Percentiles rank a stretch among this genome's conserved stretches.
Evolutionary conservation across 2,113 vertebrate species (phyloP).

Genomic region (Eulacestoma nigropectus): DNA sequence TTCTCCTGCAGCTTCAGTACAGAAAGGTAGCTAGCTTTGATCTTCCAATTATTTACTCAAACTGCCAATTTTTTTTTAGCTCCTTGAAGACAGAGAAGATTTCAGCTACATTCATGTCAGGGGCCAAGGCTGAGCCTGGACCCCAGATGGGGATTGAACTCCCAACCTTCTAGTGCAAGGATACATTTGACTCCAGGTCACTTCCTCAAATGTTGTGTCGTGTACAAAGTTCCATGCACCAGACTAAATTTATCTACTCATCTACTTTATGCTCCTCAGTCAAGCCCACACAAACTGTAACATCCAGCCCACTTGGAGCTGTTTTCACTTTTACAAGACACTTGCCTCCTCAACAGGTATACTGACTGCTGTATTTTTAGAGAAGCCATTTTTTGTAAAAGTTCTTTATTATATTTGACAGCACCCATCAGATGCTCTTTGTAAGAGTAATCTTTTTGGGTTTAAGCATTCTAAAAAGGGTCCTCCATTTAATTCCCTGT

Average conservation of each 20-base stretch:
- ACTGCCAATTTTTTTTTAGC: neutral
- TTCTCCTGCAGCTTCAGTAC: neutral
- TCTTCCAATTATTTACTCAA: slow-evolving; percentile 29
- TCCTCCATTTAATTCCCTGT: neutral
- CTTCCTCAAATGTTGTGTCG: neutral
- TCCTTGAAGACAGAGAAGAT: neutral
- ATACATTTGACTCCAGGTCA: neutral
- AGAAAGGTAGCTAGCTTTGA: slow-evolving; percentile 28
- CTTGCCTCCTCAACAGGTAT: neutral
- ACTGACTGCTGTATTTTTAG: neutral
- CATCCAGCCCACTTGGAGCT: neutral
- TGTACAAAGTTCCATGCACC: neutral
- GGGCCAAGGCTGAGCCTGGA: neutral
- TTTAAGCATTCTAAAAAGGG: neutral
- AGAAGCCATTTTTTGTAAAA: neutral
- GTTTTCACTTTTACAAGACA: neutral
- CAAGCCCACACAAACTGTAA: neutral
- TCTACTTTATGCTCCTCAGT: neutral
- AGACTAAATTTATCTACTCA: neutral
- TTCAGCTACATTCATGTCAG: neutral
- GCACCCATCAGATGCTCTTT: neutral
- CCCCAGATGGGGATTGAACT: neutral
- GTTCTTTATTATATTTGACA: neutral
- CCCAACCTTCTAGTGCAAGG: neutral
- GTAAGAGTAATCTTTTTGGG: neutral